Base-by-base conservation (phyloP, 2,113 vertebrate species). In the Machaerirhynchus nigripectus region DNA sequence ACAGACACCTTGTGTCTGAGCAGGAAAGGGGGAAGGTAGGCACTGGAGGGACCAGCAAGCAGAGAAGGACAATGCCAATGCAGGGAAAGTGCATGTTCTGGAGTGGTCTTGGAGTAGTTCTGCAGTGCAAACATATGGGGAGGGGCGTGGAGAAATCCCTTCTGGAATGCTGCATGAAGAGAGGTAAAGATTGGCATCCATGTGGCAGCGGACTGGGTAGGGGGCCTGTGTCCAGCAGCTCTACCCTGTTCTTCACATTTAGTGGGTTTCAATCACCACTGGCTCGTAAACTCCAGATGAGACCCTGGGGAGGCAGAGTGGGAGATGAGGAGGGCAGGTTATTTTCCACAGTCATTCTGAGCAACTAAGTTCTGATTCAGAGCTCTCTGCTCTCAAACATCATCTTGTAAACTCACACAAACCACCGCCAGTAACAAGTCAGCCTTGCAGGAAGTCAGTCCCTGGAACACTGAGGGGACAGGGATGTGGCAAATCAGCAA, bases 231-330 rank as follows among this genome's bases (percentile, higher is more conserved):
- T 91, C 95, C 97, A 96, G 89, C 95, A 96, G 94, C 89, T 94
- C 91, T 90, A 94, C 97, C 96, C 96, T 84, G 88, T 94, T 97
- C 80, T 95, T 90, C 96, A 95, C 93, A 93, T 97, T 98, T 98
- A 99, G 96, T 98, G 99, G 97, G 98, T 99, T 98, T 99, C 99
- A 55, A 99, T 99, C 97, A 99, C 98, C 40, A 99, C 99, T 16
- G 99, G 99, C 97, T 99, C 99, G 24, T 98, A 99, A 93, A 98
- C 97, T 84, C 99, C 99, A 46, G 99, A 98, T 35, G 99, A 98
- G 96, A 98, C 98, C 98, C 99, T 99, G 98, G 11, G 21, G 77
- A 92, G n/a, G 63, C 27, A 89, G 56, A 87, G 20, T 75, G 42
- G 68, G 6, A 67, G 46, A 27, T 5, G 39, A 79, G 55, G 75